Conservation (phyloP, 1,140 invertebrate genomes). For the Cherax quadricarinatus region DNA sequence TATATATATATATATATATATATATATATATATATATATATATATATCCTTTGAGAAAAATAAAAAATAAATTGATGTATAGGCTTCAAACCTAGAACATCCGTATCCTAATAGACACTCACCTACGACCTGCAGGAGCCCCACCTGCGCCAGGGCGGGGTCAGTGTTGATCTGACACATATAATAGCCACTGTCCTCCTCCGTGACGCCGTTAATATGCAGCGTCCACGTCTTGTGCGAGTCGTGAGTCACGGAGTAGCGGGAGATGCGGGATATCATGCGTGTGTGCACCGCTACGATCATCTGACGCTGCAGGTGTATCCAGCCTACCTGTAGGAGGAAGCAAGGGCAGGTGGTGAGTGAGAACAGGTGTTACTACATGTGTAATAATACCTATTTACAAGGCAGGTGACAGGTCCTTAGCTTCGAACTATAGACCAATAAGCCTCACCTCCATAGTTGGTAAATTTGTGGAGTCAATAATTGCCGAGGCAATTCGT, state of each 20-base stretch:
- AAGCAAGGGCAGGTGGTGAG: background rate
- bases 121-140: conserved; percentile 96
- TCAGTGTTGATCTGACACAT: conserved; percentile 94
- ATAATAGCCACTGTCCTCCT: conserved; percentile 92
- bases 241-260: conserved; percentile 92
- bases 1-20: too few relatives aligned
- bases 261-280: conserved; percentile 89
- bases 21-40: too few relatives aligned
- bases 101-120: conserved; percentile 73
- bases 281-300: conserved; percentile 93
- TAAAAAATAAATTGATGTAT: too few relatives aligned
- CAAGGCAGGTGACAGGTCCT: too few relatives aligned
- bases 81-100: too few relatives aligned
- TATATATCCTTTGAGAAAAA: too few relatives aligned
- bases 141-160: conserved; percentile 96
- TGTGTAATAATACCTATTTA: background rate
- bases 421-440: too few relatives aligned
- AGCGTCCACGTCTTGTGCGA: conserved; percentile 94
- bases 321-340: conserved; percentile 88
- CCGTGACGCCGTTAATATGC: conserved; percentile 91
- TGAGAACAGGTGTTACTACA: too few relatives aligned
- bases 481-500: too few relatives aligned
- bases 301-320: conserved; percentile 94
- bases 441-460: too few relatives aligned
- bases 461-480: too few relatives aligned